These are phyloP conservation scores for Hypothenemus hampei DNA, from an alignment of 1,140 invertebrate genomes.

Conservation along the genomic window DNA sequence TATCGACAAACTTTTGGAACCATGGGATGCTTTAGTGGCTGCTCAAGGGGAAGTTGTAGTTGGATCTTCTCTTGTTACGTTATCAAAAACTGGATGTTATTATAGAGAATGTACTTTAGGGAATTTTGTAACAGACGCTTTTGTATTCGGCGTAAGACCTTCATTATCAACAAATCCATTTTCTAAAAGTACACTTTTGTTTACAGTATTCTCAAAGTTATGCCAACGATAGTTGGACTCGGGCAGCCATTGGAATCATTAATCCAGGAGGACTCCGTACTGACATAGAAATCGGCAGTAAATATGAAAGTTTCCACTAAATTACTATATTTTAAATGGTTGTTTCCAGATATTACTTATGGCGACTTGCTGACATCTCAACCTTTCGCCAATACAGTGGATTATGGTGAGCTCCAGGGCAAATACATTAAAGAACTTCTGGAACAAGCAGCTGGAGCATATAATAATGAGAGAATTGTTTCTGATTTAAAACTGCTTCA, in stretches of 20 bases:
- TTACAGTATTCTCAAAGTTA: slow-evolving; percentile 44
- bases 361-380: slow-evolving; percentile 51
- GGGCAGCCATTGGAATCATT: slow-evolving; percentile 61
- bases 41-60: slow-evolving; percentile 52
- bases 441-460: slow-evolving; percentile 43
- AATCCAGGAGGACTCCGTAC: slow-evolving; percentile 68
- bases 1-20: slow-evolving; percentile 50
- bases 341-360: slow-evolving; percentile 45
- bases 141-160: slow-evolving; percentile 54
- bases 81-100: slow-evolving; percentile 54
- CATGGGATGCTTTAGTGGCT: slow-evolving; percentile 58
- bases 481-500: slow-evolving; percentile 49
- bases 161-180: neutral
- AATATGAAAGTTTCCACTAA: slow-evolving; percentile 22
- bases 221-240: slow-evolving; percentile 54
- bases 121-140: slow-evolving; percentile 68
- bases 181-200: neutral
- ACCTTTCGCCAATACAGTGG: slow-evolving; percentile 55
- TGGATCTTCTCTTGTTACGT: slow-evolving; percentile 52
- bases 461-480: slow-evolving; percentile 40
- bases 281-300: slow-evolving; percentile 52
- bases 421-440: slow-evolving; percentile 49
- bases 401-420: slow-evolving; percentile 51
- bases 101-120: slow-evolving; percentile 69
- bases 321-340: neutral